A percentile compares a stretch with the other conserved stretches of the same genome.
phyloP scores from a whole-genome alignment of 2,797 vertebrate species.

The Phalanger gymnotis region DNA sequence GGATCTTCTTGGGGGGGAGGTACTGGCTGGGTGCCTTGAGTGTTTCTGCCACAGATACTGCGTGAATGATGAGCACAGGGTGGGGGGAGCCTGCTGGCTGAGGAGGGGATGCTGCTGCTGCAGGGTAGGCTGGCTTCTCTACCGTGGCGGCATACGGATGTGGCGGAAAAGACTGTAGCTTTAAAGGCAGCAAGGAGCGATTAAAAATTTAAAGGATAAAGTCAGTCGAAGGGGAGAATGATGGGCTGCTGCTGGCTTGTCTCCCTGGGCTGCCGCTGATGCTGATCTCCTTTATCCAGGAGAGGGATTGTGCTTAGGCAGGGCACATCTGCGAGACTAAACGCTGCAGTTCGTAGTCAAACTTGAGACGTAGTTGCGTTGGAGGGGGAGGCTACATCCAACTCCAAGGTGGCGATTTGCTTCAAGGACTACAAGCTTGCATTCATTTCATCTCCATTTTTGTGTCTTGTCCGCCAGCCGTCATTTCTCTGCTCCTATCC shows the following conservation, averaged over 20 bases:
- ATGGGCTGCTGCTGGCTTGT: conserved; percentile 83
- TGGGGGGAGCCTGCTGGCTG: conserved; percentile 82
- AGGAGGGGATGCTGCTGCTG: conserved; percentile 85
- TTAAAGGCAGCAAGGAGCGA: conserved; percentile 81
- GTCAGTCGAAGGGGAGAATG: conserved; percentile 81
- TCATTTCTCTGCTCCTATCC: conserved; percentile 84
- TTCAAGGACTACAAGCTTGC: conserved; percentile 86
- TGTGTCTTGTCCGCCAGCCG: conserved; percentile 86
- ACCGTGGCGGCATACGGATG: conserved; percentile 82
- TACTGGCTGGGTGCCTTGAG: conserved; percentile 82
- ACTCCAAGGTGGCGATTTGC: conserved; percentile 86
- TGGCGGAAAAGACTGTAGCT: conserved; percentile 83
- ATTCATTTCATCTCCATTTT: conserved; percentile 91
- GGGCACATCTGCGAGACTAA: conserved; percentile 80
- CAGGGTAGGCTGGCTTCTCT: conserved; percentile 78
- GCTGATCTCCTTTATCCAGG: conserved; percentile 82
- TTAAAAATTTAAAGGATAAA: conserved; percentile 86
- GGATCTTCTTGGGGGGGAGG: conserved; percentile 53
- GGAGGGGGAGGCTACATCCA: conserved; percentile 84
- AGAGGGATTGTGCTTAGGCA: conserved; percentile 80
- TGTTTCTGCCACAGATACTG: conserved; percentile 81
- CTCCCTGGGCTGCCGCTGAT: conserved; percentile 79
- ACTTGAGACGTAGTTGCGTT: conserved; percentile 81
- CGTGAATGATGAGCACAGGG: conserved; percentile 77
- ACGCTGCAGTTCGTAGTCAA: conserved; percentile 83